Evolutionary conservation across 1,140 invertebrate species (phyloP), one percentile per base, ranked within the genome.

Genomic region (Daktulosphaira vitifoliae): DNA sequence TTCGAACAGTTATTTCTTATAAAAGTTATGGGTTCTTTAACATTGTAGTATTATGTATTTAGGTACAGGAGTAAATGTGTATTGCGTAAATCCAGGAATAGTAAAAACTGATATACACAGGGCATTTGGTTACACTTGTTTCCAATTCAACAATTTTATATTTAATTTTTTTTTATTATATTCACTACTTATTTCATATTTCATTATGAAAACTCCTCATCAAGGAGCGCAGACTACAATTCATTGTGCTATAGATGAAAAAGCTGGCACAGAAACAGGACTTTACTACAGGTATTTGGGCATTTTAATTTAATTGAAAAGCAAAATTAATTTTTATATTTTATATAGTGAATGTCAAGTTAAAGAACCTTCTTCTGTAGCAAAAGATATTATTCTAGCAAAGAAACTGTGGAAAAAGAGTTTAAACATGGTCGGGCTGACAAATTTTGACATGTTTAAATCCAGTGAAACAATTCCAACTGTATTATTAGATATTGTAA

Each of bases 141-240:
- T n/a, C n/a, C n/a, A n/a, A n/a, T n/a, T n/a, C n/a, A n/a, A n/a
- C n/a, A n/a, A n/a, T n/a, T n/a, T n/a, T n/a, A n/a, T n/a, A n/a
- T n/a, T n/a, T n/a, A n/a, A n/a, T n/a, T n/a, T n/a, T n/a, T n/a
- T n/a, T n/a, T n/a, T n/a, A n/a, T n/a, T n/a, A n/a, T n/a, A n/a
- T n/a, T n/a, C n/a, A n/a, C n/a, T n/a, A n/a, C n/a, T n/a, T n/a
- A n/a, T n/a, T n/a, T n/a, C n/a, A n/a, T n/a, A n/a, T n/a, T n/a
- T 74, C 1, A 79, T 82, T 49, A 75, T 81, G 22, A 88, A 87
- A 73, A 78, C 76, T 11, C 78, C 80, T 0, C 78, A 80, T 68
- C 79, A 85, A 69, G 89, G 89, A 1, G 87, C 87, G 7, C 89
- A 91, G 74, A 91, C 89, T 1, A 83, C 83, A 2, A 76, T 94